Base-by-base conservation (phyloP, 2,888 invertebrate genomes). In the Diaphora mendica region DNA sequence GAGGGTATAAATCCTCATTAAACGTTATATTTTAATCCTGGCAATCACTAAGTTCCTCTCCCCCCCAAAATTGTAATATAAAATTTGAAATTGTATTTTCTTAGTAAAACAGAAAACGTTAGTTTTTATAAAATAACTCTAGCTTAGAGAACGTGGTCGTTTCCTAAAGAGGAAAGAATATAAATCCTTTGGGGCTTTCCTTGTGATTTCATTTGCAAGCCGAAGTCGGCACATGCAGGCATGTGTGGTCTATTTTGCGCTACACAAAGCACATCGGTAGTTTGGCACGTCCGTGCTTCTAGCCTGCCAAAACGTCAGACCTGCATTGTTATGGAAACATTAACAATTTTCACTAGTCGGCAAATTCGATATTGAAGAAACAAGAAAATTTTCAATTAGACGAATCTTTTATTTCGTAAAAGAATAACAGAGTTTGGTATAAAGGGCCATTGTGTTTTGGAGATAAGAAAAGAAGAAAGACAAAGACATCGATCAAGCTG, bases 401-500 rank as follows among this genome's bases (percentile, higher is more conserved):
- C 79, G 73, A 65, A 84, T 84, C 78, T 81, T 81, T 86, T 85
- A 85, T 87, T 88, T 87, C 77, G 82, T 81, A 80, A 84, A 84
- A 86, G 83, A 85, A 84, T 85, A 84, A 81, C 82, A 85, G 87
- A 85, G 85, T 88, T 86, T 73, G 68, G 82, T 81, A 87, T 83
- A 85, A 84, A 85, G 81, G 84, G 79, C 74, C 79, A 76, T 80
- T 82, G 85, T 89, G 66, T 66, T 64, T 39, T 62, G 77, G 79
- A 86, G 88, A 88, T 87, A 86, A 85, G 83, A 71, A 81, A 81
- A 82, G 84, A 83, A 85, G 82, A 84, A 85, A 86, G 85, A 86
- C 87, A 89, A 79, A 84, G 86, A 86, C 90, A 90, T 90, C 91
- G 87, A 91, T 90, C 91, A 91, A 89, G 87, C 78, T 81, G 84